Evolutionary conservation across 1,140 invertebrate genomes (phyloP).

Genomic region (Drosophila subobscura): DNA sequence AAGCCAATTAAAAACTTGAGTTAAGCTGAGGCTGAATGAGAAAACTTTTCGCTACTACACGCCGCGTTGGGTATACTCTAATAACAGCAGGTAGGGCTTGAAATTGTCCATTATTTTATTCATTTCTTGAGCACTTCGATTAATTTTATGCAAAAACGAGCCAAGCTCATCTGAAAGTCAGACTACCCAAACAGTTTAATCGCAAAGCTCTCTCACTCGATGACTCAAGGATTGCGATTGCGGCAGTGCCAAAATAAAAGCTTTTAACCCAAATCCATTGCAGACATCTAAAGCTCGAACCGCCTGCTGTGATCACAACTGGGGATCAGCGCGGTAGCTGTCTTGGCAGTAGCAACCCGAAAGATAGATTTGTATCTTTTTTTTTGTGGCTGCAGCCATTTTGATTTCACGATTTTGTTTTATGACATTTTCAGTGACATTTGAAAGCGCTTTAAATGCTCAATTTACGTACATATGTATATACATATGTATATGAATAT

Average conservation of each 20-base stretch:
- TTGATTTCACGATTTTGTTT: constrained; percentile 32
- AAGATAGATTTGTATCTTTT: constrained; percentile 43
- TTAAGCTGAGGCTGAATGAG: constrained; percentile 34
- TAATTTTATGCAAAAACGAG: no score
- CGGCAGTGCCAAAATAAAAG: constrained; percentile 23
- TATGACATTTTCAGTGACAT: constrained; percentile 68
- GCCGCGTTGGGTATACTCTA: constrained; percentile 17
- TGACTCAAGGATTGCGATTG: constrained; percentile 53
- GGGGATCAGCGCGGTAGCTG: constrained; percentile 47
- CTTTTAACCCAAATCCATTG: constrained; percentile 27
- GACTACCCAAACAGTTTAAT: not conserved
- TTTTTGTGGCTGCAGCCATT: constrained; percentile 53
- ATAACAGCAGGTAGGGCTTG: not conserved
- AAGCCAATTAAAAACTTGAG: constrained; percentile 73
- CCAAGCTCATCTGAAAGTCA: not conserved
- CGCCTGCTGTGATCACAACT: constrained; percentile 41
- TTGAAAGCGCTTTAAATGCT: constrained; percentile 69
- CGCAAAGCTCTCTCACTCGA: not conserved
- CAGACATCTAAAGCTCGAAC: constrained; percentile 1
- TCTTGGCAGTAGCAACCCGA: constrained; percentile 32
- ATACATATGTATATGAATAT: constrained; percentile 32
- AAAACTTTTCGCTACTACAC: not conserved
- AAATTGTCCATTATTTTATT: no score
- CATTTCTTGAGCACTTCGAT: no score
- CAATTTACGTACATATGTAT: constrained; percentile 33